Evolutionary conservation across 2,888 invertebrate species (phyloP).

Genomic region (Phortica magna): DNA sequence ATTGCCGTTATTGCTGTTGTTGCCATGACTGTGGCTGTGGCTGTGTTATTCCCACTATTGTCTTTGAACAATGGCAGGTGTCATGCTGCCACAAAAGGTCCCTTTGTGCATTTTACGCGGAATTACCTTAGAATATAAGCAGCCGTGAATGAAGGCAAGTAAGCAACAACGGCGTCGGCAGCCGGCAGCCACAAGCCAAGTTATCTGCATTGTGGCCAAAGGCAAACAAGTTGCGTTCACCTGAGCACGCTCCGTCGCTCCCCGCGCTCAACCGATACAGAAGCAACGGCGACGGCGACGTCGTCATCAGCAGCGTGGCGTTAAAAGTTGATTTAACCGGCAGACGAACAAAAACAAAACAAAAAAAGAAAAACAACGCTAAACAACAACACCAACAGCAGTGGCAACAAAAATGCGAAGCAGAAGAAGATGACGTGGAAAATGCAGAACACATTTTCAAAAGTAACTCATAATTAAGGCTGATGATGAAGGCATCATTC

Average conservation of each 20-base stretch:
- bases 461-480: conserved; percentile 71
- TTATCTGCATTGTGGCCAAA: conserved; percentile 65
- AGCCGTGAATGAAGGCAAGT: conserved; percentile 51
- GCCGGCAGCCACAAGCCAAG: conserved; percentile 56
- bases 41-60: conserved; percentile 51
- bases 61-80: conserved; percentile 67
- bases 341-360: conserved; percentile 41
- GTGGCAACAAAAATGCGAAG: background rate
- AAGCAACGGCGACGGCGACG: background rate
- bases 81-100: conserved; percentile 57
- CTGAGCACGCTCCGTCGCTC: background rate
- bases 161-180: conserved; percentile 29
- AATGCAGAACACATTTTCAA: conserved; percentile 57
- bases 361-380: conserved; percentile 42
- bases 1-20: conserved; percentile 41
- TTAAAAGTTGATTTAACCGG: conserved; percentile 58
- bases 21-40: conserved; percentile 42
- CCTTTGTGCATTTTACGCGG: conserved; percentile 71
- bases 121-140: conserved; percentile 65
- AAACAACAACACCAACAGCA: conserved; percentile 12
- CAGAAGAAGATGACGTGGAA: conserved; percentile 44
- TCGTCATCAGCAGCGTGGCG: conserved; percentile 2
- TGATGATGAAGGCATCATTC: conserved; percentile 42
- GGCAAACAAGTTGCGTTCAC: conserved; percentile 58
- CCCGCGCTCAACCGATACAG: background rate